Base-by-base conservation (phyloP, 2,888 invertebrate genomes). In the Eurois occulta region DNA sequence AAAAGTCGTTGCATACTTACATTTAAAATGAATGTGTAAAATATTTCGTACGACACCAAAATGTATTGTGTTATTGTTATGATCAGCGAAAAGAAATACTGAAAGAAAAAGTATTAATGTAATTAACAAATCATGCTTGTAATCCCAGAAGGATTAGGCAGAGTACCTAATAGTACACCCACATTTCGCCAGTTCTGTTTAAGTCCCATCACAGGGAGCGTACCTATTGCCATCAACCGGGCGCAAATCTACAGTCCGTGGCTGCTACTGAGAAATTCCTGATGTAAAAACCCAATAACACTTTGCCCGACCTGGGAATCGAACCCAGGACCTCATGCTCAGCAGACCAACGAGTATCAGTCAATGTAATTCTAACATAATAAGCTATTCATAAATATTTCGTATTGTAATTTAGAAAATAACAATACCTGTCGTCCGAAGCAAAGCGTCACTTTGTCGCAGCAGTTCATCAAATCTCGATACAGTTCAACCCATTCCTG, bases 351-450 rank as follows among this genome's bases (percentile, higher is more conserved):
- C 41, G 10, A 38, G 38, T 8, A 10, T 38, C 38, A 8, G 38
- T 38, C 38, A 38, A 38, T 38, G 38, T 43, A 11, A 41, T 41
- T 64, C 6, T 18, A 7, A 24, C 28, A 64, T 64, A 48, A 4
- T 4, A 60, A 16, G 21, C 13, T 48, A 24, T 18, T 38, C 0
- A n/a, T 21, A 28, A 21, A n/a, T 7, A 6, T 32, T n/a, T 16
- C 1, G 21, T 38, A 21, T 28, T 16, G 18, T 24, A 32, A 16
- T 24, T 24, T 28, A 41, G 5, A 62, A 41, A 70, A 68, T 24
- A 21, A 28, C 35, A 41, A 28, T 75, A 75, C 75, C 75, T 71
- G 75, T 11, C 24, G 62, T 71, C 75, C 75, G 32, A 62, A 75
- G 38, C 60, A 32, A 18, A 71, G 38, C 38, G 62, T 7, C 6